Conservation (phyloP, 2,113 vertebrate species). For the Morphnarchus princeps region DNA sequence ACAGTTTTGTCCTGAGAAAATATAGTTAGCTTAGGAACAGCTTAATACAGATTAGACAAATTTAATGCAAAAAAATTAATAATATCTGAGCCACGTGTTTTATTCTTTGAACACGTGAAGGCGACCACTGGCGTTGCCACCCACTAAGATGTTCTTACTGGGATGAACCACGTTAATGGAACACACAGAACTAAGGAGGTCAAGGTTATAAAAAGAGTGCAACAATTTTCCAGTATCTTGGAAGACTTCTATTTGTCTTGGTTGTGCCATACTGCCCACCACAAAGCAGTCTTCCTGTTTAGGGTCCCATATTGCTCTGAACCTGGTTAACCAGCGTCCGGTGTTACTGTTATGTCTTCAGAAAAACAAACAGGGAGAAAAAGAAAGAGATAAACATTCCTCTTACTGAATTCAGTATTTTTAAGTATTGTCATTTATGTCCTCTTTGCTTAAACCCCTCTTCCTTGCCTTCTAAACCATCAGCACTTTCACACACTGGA, state of each 20-base stretch:
- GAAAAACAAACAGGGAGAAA: background rate
- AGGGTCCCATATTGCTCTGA: constrained; percentile 88
- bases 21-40: background rate
- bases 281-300: constrained; percentile 84
- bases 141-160: constrained; percentile 73
- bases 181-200: constrained; percentile 76
- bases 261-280: constrained; percentile 77
- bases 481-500: background rate
- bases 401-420: accelerated
- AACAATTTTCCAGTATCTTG: constrained; percentile 71
- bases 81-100: background rate
- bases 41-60: accelerated
- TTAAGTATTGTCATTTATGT: accelerated
- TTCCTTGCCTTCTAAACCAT: background rate
- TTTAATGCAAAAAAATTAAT: background rate
- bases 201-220: constrained; percentile 65
- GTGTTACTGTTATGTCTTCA: constrained; percentile 76
- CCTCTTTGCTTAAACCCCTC: background rate
- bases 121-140: constrained; percentile 81
- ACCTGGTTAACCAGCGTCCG: constrained; percentile 77
- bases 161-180: constrained; percentile 83
- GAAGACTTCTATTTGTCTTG: constrained; percentile 75
- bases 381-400: background rate
- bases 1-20: background rate
- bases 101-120: constrained; percentile 78